Evolutionary conservation across 1,140 invertebrate species (phyloP), one percentile per base, ranked within the genome.

Genomic region (Sweltsa coloradensis): DNA sequence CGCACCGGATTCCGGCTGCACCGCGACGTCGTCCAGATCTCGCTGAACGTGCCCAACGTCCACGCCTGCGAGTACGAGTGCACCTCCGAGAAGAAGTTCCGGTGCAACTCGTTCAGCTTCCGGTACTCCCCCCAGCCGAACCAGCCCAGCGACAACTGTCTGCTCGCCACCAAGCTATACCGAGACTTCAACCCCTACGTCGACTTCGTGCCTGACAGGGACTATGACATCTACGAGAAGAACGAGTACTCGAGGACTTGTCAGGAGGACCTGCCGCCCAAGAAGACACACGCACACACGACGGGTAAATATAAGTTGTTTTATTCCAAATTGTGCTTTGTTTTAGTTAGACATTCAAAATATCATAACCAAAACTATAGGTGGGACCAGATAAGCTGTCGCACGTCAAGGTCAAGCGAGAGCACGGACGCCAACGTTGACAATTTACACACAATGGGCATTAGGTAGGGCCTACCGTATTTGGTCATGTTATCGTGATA

Each of bases 191-290:
- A 85, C 54, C 73, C 82, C 57, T 83, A 85, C 50, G 74, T 74
- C 4, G 83, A 89, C 52, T 63, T 83, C 19, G 70, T 81, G 51
- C 79, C 78, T 2, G 77, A 83, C 58, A 74, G 78, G n/a, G 78
- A 84, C 54, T 85, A 82, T 41, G 84, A 87, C 54, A 78, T 85
- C 18, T 87, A 86, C 54, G 77, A 77, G 1, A 77, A 82, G 68
- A 74, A 78, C 24, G 69, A 71, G 34, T 60, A 52, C 31, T 53
- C 54, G 2, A 37, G 37, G 46, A 16, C 51, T 42, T 3, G 55
- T 41, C 19, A 55, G 56, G 23, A 37, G 23, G n/a, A 18, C 9
- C 19, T 19, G 6, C 24, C 27, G 3, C 25, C 14, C 22, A 23
- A 42, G 4, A 14, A 24, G 4, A 26, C 43, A 16, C 14, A 27